Percentiles rank a stretch among this genome's conserved stretches.
These are phyloP conservation scores for Indicator indicator DNA, from an alignment of 2,113 vertebrate species.

Conservation along the genomic window DNA sequence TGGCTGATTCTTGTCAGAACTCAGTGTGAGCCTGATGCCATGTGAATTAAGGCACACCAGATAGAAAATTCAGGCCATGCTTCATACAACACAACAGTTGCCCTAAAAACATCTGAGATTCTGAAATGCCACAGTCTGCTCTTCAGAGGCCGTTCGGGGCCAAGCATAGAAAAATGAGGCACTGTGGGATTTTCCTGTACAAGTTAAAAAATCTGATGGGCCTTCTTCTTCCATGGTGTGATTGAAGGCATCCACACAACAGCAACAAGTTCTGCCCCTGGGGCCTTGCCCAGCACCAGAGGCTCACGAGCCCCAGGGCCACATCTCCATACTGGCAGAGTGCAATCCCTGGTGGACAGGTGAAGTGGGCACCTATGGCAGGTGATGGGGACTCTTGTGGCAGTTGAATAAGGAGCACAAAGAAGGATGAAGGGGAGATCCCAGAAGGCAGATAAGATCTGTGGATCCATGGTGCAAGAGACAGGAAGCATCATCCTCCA, in stretches of 20 bases:
- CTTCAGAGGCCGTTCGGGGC: neutral
- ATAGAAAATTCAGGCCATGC: neutral
- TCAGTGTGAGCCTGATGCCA: neutral
- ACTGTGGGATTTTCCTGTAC: neutral
- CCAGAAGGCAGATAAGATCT: too few species aligned
- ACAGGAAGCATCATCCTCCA: neutral
- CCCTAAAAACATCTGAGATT: neutral
- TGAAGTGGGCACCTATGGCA: accelerated
- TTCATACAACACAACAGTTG: neutral
- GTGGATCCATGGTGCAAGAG: neutral
- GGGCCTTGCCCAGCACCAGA: neutral
- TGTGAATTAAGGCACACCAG: neutral
- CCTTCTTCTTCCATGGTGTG: accelerated
- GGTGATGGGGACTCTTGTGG: accelerated
- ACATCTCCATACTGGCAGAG: accelerated
- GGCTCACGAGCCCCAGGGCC: accelerated
- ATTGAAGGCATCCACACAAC: neutral
- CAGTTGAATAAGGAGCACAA: accelerated
- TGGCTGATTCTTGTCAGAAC: neutral
- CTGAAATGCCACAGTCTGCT: neutral
- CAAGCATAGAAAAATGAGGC: neutral
- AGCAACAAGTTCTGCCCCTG: neutral
- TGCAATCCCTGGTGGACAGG: neutral
- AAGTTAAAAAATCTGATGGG: neutral
- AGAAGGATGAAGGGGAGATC: neutral